Base-by-base conservation (phyloP, 53 echinoderm and acorn worm genomes). In the Echinometra lucunter region DNA sequence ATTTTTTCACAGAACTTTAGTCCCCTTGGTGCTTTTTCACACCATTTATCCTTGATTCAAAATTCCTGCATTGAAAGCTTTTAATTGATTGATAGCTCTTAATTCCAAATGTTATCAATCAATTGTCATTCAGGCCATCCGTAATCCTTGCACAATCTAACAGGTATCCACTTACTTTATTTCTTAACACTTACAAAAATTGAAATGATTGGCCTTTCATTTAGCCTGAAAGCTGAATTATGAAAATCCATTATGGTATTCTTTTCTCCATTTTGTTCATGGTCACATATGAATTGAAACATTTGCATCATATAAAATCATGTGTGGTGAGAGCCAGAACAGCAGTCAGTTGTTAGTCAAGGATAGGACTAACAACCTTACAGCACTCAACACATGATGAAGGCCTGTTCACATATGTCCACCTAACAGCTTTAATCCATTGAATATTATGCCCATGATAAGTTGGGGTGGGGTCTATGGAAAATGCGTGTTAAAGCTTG, bases 101-200 rank as follows among this genome's bases (percentile, higher is more conserved):
- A 85, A 85, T 49, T 85, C 85, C 85, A 85, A 85, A 85, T 85
- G 85, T 85, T 85, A 85, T 85, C 85, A 85, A 85, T 85, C 85
- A 85, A 85, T n/a, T 4, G 53, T 85, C 85, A 85, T 85, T 85
- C 11, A 17, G 49, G 28, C 85, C 85, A 85, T 85, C 85, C 49
- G 85, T 49, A 85, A n/a, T 16, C n/a, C 53, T 47, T 85, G 47
- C 12, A 19, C 42, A 81, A n/a, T n/a, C n/a, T n/a, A n/a, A n/a
- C n/a, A 85, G 49, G 45, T 27, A 17, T 23, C 81, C 81, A 17
- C 44, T 44, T 25, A 47, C n/a, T 1, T n/a, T 10, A 19, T 21
- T 53, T 78, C 4, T 15, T 37, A 15, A n/a, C 44, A 25, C n/a
- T 6, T 5, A n/a, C 5, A 49, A 49, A 27, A 45, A 47, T 10